These are phyloP conservation scores for Choloepus hoffmanni DNA, from an alignment of 2,113 vertebrate genomes.

Conservation along the genomic window DNA sequence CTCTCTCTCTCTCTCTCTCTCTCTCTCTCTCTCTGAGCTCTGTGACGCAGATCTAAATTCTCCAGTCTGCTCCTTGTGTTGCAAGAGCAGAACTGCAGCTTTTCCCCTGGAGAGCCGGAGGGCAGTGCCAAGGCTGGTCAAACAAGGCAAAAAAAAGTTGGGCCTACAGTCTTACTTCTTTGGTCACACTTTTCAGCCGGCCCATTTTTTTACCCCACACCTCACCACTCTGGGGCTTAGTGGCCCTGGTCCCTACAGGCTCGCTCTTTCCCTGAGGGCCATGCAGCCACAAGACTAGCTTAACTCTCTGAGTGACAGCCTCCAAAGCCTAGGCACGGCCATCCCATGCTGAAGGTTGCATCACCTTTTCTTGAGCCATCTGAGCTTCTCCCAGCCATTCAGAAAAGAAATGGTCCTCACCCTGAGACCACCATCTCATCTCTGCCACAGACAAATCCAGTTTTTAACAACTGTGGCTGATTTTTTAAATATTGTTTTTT, in stretches of 20 bases:
- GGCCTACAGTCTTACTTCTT: conserved; percentile 83
- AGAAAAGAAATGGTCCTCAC: neutral
- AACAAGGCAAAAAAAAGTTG: conserved; percentile 83
- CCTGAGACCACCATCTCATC: conserved; percentile 37
- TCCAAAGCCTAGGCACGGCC: conserved; percentile 67
- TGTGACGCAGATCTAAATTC: conserved; percentile 99
- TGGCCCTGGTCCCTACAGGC: conserved; percentile 75
- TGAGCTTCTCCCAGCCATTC: neutral
- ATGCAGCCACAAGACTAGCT: conserved; percentile 61
- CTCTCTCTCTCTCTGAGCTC: conserved; percentile 87
- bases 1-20: conserved; percentile 83
- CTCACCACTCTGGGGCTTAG: conserved; percentile 75
- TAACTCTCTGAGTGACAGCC: conserved; percentile 86
- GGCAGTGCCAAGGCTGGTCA: conserved; percentile 90
- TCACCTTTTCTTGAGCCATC: conserved; percentile 46
- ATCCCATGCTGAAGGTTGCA: conserved; percentile 23
- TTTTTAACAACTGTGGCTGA: neutral
- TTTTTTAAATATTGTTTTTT: neutral
- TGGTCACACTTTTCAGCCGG: conserved; percentile 31
- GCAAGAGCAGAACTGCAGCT: conserved; percentile 91
- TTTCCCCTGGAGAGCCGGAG: conserved; percentile 89
- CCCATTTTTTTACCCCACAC: conserved; percentile 71
- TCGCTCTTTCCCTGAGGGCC: conserved; percentile 78
- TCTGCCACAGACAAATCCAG: conserved; percentile 46
- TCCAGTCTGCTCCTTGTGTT: conserved; percentile 94